Conservation (phyloP, 2,797 vertebrate species). For the Pogonophryne albipinna region DNA sequence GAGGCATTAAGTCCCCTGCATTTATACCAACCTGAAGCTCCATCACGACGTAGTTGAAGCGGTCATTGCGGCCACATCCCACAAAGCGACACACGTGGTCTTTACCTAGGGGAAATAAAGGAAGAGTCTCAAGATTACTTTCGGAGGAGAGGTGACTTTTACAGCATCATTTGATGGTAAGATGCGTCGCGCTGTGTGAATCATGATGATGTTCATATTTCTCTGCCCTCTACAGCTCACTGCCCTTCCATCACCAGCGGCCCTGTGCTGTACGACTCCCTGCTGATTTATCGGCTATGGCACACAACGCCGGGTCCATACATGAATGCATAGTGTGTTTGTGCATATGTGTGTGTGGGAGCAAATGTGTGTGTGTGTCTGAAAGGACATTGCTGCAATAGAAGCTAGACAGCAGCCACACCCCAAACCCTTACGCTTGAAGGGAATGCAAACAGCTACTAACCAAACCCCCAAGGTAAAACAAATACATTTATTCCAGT, state of each 20-base stretch:
- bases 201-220: constrained; percentile 29
- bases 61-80: constrained; percentile 97
- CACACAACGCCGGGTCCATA: constrained; percentile 11
- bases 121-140: constrained; percentile 5
- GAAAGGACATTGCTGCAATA: constrained; percentile 51
- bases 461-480: constrained; percentile 9
- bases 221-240: not conserved
- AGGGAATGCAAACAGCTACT: constrained; percentile 17
- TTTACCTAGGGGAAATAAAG: constrained; percentile 88
- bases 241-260: constrained; percentile 7
- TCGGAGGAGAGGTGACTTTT: not conserved
- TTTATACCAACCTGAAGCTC: constrained; percentile 92
- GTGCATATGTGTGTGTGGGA: constrained; percentile 2
- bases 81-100: constrained; percentile 98
- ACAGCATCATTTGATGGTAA: not conserved
- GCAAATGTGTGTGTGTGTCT: constrained; percentile 27
- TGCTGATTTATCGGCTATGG: constrained; percentile 49
- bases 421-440: constrained; percentile 36
- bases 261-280: not conserved
- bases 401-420: constrained; percentile 48
- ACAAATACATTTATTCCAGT: not conserved
- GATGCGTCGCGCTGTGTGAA: constrained; percentile 6
- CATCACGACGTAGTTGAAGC: constrained; percentile 99
- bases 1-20: not conserved
- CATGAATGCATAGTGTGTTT: constrained; percentile 11